phyloP scores from a whole-genome alignment of 2,797 vertebrate species.

The Phalloptychus januarius region DNA sequence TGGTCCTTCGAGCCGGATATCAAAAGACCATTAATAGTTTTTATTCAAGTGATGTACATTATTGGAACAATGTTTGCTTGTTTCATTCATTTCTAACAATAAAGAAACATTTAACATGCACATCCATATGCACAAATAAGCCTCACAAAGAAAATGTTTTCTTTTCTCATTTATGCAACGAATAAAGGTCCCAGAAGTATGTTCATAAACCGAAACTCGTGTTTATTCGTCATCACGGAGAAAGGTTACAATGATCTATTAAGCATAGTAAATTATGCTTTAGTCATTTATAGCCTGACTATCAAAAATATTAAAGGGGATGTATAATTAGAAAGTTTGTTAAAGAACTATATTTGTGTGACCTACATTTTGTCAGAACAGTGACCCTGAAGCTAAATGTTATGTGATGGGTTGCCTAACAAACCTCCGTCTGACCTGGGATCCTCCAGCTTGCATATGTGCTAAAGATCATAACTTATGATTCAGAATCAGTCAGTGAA shows the following conservation, averaged over 20 bases:
- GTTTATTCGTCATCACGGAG: not conserved
- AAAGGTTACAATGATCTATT: not conserved
- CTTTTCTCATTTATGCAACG: not conserved
- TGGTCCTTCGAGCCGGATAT: too few species aligned
- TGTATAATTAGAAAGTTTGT: not conserved
- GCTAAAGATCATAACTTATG: not conserved
- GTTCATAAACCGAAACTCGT: not conserved
- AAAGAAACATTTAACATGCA: not conserved
- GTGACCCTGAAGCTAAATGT: not conserved
- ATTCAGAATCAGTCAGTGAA: slow-evolving; percentile 4
- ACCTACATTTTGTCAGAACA: not conserved
- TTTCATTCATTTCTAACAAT: not conserved
- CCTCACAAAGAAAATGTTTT: not conserved
- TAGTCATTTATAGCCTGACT: not conserved
- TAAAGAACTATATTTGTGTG: not conserved
- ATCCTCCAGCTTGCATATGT: not conserved
- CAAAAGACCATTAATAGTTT: not conserved
- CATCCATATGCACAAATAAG: not conserved
- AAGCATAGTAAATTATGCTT: not conserved
- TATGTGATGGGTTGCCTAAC: not conserved
- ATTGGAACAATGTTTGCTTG: not conserved
- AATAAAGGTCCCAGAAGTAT: not conserved
- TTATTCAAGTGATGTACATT: not conserved
- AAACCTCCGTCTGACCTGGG: not conserved
- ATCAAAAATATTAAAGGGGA: not conserved